Percentiles rank a stretch among this genome's conserved stretches.
Conservation (phyloP, 2,113 vertebrate species). For the Scopus umbretta region DNA sequence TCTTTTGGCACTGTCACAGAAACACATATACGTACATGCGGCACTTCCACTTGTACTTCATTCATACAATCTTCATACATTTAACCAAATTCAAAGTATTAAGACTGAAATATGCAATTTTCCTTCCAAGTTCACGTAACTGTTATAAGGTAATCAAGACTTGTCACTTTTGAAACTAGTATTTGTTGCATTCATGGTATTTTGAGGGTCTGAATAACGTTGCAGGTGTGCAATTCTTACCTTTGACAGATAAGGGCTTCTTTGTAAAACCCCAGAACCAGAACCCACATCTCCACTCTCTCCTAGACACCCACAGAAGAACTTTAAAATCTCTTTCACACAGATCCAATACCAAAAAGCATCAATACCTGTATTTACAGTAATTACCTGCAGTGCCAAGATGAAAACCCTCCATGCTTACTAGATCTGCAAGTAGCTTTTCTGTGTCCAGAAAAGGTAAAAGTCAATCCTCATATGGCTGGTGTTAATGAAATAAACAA, state of each 20-base stretch:
- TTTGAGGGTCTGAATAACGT: neutral
- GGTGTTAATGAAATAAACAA: neutral
- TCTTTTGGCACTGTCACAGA: neutral
- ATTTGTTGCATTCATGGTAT: neutral
- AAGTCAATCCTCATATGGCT: neutral
- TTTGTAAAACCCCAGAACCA: neutral
- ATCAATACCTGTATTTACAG: neutral
- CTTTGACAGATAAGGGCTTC: neutral
- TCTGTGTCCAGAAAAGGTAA: neutral
- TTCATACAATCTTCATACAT: neutral
- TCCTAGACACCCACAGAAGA: neutral
- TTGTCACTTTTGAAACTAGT: neutral
- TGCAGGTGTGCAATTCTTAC: neutral
- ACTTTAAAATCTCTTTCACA: neutral
- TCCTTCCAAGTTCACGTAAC: neutral
- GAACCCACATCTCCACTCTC: neutral
- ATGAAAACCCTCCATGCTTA: neutral
- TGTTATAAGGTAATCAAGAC: neutral
- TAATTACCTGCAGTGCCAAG: neutral
- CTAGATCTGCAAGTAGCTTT: neutral
- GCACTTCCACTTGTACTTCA: neutral
- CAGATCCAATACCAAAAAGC: neutral
- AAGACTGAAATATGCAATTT: neutral
- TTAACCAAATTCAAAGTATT: neutral
- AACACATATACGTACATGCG: rapidly evolving